These are phyloP conservation scores for Centropus bengalensis DNA, from an alignment of 2,113 vertebrate genomes.

Conservation along the genomic window DNA sequence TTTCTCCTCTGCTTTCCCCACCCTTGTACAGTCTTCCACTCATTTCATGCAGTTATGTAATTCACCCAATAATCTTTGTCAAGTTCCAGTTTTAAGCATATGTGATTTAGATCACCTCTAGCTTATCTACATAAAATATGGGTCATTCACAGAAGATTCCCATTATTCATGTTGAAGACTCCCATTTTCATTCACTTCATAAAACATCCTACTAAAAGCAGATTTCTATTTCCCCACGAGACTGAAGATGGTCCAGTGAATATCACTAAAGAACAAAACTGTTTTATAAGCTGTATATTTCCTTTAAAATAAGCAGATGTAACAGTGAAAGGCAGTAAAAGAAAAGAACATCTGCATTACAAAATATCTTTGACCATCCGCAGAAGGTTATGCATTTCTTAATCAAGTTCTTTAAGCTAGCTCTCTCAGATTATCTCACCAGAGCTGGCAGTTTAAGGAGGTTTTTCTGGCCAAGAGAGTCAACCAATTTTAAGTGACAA, in stretches of 20 bases:
- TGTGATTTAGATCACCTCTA: not conserved
- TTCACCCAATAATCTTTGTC: not conserved
- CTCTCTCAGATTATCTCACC: not conserved
- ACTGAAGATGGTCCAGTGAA: not conserved
- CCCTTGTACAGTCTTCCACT: not conserved
- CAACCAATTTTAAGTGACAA: not conserved
- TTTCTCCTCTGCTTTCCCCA: not conserved
- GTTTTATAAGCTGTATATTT: not conserved
- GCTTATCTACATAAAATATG: not conserved
- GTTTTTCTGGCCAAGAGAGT: not conserved
- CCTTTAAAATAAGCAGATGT: not conserved
- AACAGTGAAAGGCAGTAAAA: not conserved
- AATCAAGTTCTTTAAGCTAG: not conserved
- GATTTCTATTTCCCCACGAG: not conserved
- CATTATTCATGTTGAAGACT: not conserved
- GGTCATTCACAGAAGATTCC: not conserved
- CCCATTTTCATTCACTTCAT: not conserved
- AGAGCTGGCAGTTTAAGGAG: not conserved
- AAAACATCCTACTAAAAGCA: not conserved
- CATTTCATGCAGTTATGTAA: not conserved
- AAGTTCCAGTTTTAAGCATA: not conserved
- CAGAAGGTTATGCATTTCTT: not conserved
- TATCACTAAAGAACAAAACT: not conserved
- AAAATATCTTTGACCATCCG: not conserved
- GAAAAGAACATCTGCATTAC: not conserved